Evolutionary conservation across 2,888 invertebrate genomes (phyloP), one percentile per base, ranked within the genome.

Genomic region (Calliopum simillimum): DNA sequence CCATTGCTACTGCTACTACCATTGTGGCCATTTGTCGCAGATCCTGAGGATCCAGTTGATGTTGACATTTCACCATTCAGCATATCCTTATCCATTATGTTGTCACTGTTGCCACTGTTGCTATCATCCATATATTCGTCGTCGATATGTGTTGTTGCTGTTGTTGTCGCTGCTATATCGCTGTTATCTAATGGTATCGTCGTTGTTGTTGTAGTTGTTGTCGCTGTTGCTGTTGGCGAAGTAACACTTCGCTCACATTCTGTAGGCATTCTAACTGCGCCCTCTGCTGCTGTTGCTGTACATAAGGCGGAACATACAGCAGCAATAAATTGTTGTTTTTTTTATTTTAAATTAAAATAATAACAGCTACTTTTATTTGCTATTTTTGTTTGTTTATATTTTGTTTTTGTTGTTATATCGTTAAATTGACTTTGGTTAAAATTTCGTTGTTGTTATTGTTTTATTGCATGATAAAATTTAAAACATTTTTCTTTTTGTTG

Each of bases 51-150:
- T 69, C 76, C 73, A 62, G 75, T 75, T 66, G 77, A 75, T 33
- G 82, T 81, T 69, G 82, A 80, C 82, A 84, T 83, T 70, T 79
- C 77, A 73, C 79, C 73, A 33, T 71, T 78, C 68, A 77, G 75
- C 73, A 53, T 44, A 21, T 66, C 55, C 16, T 33, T 59, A 47
- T n/a, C 44, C 61, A 71, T 70, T 69, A 68, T 72, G 49, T 55
- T 56, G 70, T 56, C 51, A n/a, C n/a, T n/a, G n/a, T n/a, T n/a
- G 71, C 59, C 62, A 70, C 61, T 55, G 4, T 8, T 33, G 33
- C 5, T 33, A 69, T 61, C 62, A 64, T 62, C 71, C 64, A 68
- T 55, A 51, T 56, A 51, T 19, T 73, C 64, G n/a, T n/a, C n/a
- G n/a, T n/a, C n/a, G 19, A 43, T 33, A 21, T 67, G 46, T 23